A percentile compares a stretch with the other conserved stretches of the same genome.
Evolutionary conservation across 2,797 vertebrate genomes (phyloP).

Genomic region (Centroberyx gerrardi): DNA sequence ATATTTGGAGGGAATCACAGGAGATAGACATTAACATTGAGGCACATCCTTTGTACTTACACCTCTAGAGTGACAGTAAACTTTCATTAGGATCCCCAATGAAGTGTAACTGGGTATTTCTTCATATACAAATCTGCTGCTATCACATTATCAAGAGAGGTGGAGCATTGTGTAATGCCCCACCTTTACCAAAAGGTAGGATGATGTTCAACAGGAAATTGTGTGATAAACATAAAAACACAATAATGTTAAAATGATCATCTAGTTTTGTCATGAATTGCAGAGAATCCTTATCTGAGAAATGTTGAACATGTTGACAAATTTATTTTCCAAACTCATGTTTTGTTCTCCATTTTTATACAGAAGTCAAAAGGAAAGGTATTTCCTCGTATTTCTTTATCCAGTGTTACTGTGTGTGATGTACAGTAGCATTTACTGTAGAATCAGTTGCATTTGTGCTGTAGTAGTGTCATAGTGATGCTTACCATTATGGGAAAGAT

Average conservation of each 20-base stretch:
- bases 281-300: neutral
- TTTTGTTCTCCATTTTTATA: slow-evolving; percentile 20
- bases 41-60: slow-evolving; percentile 15
- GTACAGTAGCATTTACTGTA: slow-evolving; percentile 9
- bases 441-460: slow-evolving; percentile 23
- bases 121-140: slow-evolving; percentile 21
- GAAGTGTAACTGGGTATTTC: slow-evolving; percentile 20
- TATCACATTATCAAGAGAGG: slow-evolving; percentile 18
- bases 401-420: slow-evolving; percentile 22
- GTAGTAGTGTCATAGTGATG: slow-evolving; percentile 27
- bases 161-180: slow-evolving; percentile 19
- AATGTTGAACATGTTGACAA: slow-evolving; percentile 16
- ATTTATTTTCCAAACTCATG: slow-evolving; percentile 4
- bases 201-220: slow-evolving; percentile 3
- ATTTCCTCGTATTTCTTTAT: slow-evolving; percentile 17
- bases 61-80: slow-evolving; percentile 6
- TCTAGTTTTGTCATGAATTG: slow-evolving; percentile 14
- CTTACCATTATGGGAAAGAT: slow-evolving; percentile 12
- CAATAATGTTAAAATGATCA: neutral
- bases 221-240: neutral
- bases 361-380: slow-evolving; percentile 34
- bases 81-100: slow-evolving; percentile 9
- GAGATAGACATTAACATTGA: slow-evolving; percentile 4
- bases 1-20: neutral
- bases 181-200: slow-evolving; percentile 26